Evolutionary conservation across 2,113 vertebrate genomes (phyloP).

Genomic region (Syngnathus floridae): DNA sequence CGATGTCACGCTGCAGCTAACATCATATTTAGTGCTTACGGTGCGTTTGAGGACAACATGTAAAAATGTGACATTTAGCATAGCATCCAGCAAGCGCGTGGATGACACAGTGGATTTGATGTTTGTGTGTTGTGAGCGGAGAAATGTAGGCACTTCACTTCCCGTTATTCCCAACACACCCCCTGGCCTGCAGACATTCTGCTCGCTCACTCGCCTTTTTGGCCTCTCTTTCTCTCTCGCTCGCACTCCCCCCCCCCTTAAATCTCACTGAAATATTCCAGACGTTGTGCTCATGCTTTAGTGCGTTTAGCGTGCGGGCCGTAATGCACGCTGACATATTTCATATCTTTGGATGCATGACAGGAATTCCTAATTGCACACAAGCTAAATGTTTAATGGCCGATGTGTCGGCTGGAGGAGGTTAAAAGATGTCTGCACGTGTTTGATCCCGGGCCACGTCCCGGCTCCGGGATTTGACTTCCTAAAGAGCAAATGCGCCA

Average conservation of each 20-base stretch:
- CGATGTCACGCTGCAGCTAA: background rate
- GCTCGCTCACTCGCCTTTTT: background rate
- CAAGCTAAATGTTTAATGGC: conserved; percentile 25
- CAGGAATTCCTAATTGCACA: conserved; percentile 28
- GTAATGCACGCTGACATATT: conserved; percentile 23
- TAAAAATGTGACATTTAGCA: background rate
- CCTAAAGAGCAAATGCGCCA: conserved; percentile 32
- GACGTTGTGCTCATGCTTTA: background rate
- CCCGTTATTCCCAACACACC: conserved; percentile 5
- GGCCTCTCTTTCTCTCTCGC: background rate
- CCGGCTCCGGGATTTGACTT: conserved; percentile 23
- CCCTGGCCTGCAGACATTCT: conserved; percentile 9
- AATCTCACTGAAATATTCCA: conserved; percentile 4
- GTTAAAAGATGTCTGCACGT: conserved; percentile 28
- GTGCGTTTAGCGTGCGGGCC: background rate
- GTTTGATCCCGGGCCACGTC: conserved; percentile 21
- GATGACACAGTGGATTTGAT: background rate
- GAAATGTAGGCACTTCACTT: conserved; percentile 3
- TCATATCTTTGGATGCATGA: conserved; percentile 18
- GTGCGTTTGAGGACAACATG: background rate
- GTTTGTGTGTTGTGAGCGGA: background rate
- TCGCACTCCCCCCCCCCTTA: background rate
- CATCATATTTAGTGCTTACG: background rate
- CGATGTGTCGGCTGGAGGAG: conserved; percentile 16
- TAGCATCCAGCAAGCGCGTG: background rate